Evolutionary conservation across 2,113 vertebrate genomes (phyloP), one percentile per base, ranked within the genome.

Genomic region (Elephas maximus): DNA sequence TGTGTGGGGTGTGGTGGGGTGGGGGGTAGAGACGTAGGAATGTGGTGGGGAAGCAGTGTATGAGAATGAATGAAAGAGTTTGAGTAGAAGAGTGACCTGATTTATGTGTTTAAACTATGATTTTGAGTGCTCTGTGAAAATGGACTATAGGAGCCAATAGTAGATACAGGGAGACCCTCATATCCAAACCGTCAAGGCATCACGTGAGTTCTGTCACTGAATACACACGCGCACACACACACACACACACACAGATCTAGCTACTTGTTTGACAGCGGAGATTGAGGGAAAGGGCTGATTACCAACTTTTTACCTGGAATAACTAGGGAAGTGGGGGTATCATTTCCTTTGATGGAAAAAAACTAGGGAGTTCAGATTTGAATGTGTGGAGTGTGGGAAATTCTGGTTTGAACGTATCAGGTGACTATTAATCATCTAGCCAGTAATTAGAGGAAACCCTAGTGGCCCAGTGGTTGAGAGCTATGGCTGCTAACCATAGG

Each of bases 301-400:
- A 93, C 17, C 24, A 83, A 73, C 48, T 20, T 93, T 93, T 92
- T 67, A 14, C 44, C 8, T 79, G 94, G 71, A 87, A 63, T 80
- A 74, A n/a, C n/a, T 86, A 21, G 14, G 10, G 88, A 11, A 90
- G 6, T 62, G 8, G 26, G 0, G 67, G 0, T 74, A 33, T 62
- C 24, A 37, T 90, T 83, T 87, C 73, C 24, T 93, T 63, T 60
- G 28, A 28, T 77, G 48, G 62, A 67, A 88, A 77, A 77, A 80
- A 18, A 67, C 41, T 84, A 33, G 74, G 23, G 24, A 89, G n/a
- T 86, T 90, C 37, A 95, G 5, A 71, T 96, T 84, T 63, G 48
- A 41, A 85, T 3, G n/a, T 74, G 48, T 48, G 48, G 48, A 48
- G 48, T 7, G 48, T 48, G 48, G 74, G 21, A 30, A 89, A 44